Evolutionary conservation across 2,888 invertebrate species (phyloP), one percentile per base, ranked within the genome.

Genomic region (Dryobota labecula): DNA sequence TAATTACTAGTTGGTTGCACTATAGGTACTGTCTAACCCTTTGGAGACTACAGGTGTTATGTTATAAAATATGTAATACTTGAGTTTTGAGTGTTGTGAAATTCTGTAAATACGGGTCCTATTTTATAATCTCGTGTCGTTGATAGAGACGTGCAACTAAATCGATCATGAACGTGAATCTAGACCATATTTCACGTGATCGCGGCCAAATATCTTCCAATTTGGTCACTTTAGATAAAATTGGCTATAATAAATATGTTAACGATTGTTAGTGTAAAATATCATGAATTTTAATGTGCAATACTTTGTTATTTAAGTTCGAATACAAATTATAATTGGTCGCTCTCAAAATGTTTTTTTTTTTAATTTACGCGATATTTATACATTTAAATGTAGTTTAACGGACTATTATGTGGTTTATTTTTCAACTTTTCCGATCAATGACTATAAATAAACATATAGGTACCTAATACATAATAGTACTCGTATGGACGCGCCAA

Each of bases 301-400:
- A 69, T 61, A 72, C 54, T 65, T 58, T 68, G 53, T n/a, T 65
- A 70, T 73, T 74, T 74, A 76, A 76, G 68, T 64, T 73, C 57
- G 75, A 68, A 81, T 78, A 72, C 66, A 69, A 80, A 83, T 80
- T 75, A 70, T 80, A 72, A 83, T 76, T 73, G 72, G 57, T 63
- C 33, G 30, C 69, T 53, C 51, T 72, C 45, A 33, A 41, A 67
- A 66, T 61, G 58, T 43, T 61, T 66, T 70, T 71, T 68, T 68
- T 71, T 57, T 47, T 51, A 41, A 76, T 81, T 83, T 73, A 78
- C 68, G 73, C 45, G 51, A 74, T 76, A 57, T 75, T 70, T 78
- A 75, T 78, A 64, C 68, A n/a, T 72, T 47, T 49, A 3, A 27
- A 60, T 56, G 6, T 43, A 38, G 24, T 63, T 53, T 74, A 63